Conservation (phyloP, 2,113 vertebrate genomes). For the Gnathonemus echidnorhynchus region DNA sequence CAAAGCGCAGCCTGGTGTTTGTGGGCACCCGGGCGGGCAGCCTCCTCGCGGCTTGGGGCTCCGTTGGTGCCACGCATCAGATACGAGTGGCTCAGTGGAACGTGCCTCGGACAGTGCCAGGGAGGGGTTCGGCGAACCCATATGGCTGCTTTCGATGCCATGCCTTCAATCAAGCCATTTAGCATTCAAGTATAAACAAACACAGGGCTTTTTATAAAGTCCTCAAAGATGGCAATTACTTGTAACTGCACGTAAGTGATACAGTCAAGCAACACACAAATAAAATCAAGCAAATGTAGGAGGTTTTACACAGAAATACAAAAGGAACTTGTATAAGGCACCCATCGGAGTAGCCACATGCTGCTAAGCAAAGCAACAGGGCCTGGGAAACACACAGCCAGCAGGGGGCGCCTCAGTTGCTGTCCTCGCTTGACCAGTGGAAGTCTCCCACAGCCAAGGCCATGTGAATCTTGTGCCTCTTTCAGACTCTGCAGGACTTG, state of each 20-base stretch:
- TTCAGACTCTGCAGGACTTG: conserved; percentile 79
- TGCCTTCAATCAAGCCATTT: conserved; percentile 11
- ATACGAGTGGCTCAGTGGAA: conserved; percentile 30
- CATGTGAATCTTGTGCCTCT: conserved; percentile 84
- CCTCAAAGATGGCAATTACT: background rate
- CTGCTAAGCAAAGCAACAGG: background rate
- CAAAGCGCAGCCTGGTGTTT: conserved; percentile 57
- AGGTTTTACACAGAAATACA: background rate
- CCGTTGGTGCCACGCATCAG: conserved; percentile 55
- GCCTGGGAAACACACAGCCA: background rate
- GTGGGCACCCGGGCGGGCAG: conserved; percentile 33
- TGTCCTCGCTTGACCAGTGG: conserved; percentile 68
- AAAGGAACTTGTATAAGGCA: background rate
- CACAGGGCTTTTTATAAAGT: background rate
- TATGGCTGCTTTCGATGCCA: background rate
- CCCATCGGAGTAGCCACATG: background rate
- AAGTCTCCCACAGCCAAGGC: conserved; percentile 71
- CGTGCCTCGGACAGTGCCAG: conserved; percentile 6
- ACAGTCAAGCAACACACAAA: background rate
- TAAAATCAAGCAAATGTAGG: background rate
- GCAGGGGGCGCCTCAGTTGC: conserved; percentile 46
- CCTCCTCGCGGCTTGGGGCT: conserved; percentile 57
- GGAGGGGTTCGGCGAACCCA: background rate
- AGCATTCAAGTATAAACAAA: conserved; percentile 3
- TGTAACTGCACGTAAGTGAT: background rate